phyloP scores from a whole-genome alignment of 1,140 invertebrate species.

The Campoletis sonorensis region DNA sequence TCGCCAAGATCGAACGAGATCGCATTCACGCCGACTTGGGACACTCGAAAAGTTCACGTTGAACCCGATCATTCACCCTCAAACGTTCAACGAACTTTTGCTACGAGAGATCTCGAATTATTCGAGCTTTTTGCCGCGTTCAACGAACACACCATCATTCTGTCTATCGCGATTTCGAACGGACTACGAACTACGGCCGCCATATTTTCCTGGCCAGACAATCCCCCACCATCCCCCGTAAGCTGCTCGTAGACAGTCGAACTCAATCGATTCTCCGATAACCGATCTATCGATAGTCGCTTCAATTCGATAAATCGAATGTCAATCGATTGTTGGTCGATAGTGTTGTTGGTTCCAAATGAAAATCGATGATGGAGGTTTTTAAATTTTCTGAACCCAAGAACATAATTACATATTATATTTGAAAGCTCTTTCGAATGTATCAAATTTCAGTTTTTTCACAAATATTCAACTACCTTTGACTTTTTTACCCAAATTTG shows the following conservation, averaged over 20 bases:
- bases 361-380: not conserved
- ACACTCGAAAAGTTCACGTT: not conserved
- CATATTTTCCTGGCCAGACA: constrained; percentile 6
- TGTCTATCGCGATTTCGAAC: constrained; percentile 11
- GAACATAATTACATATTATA: too few species aligned
- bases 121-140: not conserved
- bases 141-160: not conserved
- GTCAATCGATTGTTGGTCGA: not conserved
- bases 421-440: too few species aligned
- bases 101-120: not conserved
- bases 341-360: not conserved
- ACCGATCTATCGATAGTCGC: not conserved
- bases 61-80: not conserved
- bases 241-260: not conserved
- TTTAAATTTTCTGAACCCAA: too few species aligned
- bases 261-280: not conserved
- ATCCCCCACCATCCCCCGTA: not conserved
- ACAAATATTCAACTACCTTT: too few species aligned
- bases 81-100: not conserved
- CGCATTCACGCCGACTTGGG: not conserved
- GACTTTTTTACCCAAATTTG: too few species aligned
- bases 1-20: constrained; percentile 1
- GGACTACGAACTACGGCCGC: not conserved
- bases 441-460: too few species aligned
- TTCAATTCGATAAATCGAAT: not conserved